Percentiles rank a stretch among this genome's conserved stretches.
Conservation (phyloP, 2,888 invertebrate genomes). For the Antheraea assamensis region DNA sequence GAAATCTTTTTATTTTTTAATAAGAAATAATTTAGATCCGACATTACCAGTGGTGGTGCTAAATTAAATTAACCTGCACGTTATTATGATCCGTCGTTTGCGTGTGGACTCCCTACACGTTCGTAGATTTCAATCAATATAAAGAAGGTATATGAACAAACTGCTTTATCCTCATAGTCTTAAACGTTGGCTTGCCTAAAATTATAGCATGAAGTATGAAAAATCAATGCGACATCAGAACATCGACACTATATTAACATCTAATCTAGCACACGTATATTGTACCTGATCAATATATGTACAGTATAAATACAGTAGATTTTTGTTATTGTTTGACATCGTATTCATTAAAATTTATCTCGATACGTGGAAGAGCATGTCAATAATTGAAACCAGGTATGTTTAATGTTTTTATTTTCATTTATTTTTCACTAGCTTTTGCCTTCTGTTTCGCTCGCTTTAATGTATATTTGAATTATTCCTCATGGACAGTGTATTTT, state of each 20-base stretch:
- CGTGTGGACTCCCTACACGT: conserved; percentile 71
- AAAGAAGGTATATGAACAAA: conserved; percentile 58
- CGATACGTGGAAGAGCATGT: neutral
- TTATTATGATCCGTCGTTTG: conserved; percentile 68
- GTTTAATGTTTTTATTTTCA: neutral
- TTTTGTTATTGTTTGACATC: neutral
- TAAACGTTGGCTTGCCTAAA: conserved; percentile 58
- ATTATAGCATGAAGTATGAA: conserved; percentile 49
- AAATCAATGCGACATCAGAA: conserved; percentile 57
- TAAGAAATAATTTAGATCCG: neutral
- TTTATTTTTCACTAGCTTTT: neutral
- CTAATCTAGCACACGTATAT: conserved; percentile 36
- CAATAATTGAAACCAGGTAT: no score
- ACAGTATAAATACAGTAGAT: neutral
- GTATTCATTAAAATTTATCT: neutral
- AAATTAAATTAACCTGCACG: conserved; percentile 64
- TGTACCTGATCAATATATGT: conserved; percentile 7
- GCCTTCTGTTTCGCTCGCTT: no score
- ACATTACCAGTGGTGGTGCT: conserved; percentile 53
- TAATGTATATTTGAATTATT: no score
- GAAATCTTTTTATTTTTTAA: neutral
- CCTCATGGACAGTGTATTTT: no score
- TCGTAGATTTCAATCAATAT: conserved; percentile 68
- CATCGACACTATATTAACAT: conserved; percentile 51
- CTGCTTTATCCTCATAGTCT: conserved; percentile 64